A percentile compares a stretch with the other conserved stretches of the same genome.
phyloP scores from a whole-genome alignment of 1,140 invertebrate species.

The Mamestra configurata region DNA sequence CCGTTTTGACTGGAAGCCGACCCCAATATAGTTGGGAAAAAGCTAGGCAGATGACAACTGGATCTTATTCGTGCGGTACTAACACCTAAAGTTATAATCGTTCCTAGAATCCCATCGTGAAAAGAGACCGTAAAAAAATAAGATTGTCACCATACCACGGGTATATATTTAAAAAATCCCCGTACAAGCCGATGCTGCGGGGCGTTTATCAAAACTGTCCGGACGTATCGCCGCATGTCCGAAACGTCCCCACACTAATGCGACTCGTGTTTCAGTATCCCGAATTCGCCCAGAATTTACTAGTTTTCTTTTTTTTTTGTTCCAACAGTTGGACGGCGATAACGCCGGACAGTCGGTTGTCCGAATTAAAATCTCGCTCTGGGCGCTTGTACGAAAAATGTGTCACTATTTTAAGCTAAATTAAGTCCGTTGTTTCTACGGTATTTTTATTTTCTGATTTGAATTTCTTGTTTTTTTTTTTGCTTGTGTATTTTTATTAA shows the following conservation, averaged over 20 bases:
- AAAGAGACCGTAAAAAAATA: conserved; percentile 14
- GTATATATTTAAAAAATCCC: conserved; percentile 48
- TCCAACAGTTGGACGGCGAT: conserved; percentile 42
- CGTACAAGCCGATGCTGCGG: conserved; percentile 49
- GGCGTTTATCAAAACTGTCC: conserved; percentile 66
- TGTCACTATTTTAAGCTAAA: conserved; percentile 49
- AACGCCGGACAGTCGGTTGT: conserved; percentile 45
- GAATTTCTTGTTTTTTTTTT: not conserved
- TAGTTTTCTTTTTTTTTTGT: conserved; percentile 49
- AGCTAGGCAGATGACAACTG: not conserved
- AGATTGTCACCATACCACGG: conserved; percentile 19
- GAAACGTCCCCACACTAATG: conserved; percentile 48
- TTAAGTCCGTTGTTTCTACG: conserved; percentile 39
- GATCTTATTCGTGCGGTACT: too few species aligned
- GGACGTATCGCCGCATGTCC: conserved; percentile 72
- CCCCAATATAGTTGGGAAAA: too few species aligned
- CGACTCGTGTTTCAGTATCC: conserved; percentile 44
- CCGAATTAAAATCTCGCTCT: conserved; percentile 50
- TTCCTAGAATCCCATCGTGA: not conserved
- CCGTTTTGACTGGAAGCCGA: too few species aligned
- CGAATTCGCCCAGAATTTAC: conserved; percentile 46
- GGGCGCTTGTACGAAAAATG: conserved; percentile 49
- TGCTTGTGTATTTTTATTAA: too few species aligned
- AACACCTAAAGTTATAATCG: not conserved
- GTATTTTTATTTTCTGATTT: conserved; percentile 28